A percentile compares a stretch with the other conserved stretches of the same genome.
Evolutionary conservation across 2,797 vertebrate species (phyloP).

Genomic region (Siniperca obscura): DNA sequence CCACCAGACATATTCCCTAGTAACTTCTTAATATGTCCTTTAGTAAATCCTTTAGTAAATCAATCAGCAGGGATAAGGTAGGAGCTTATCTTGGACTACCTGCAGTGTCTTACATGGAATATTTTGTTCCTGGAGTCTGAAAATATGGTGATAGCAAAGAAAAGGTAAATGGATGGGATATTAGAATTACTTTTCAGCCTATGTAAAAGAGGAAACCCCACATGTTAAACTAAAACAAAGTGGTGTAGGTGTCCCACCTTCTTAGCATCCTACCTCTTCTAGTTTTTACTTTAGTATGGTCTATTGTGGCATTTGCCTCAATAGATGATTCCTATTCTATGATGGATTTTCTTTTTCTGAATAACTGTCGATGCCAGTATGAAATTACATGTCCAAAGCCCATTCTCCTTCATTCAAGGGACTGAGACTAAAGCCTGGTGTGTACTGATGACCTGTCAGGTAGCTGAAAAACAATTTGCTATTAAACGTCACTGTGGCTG

Average conservation of each 20-base stretch:
- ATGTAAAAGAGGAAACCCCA: slow-evolving; percentile 14
- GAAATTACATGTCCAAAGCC: not conserved
- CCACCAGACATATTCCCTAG: slow-evolving; percentile 13
- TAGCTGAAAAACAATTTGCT: slow-evolving; percentile 3
- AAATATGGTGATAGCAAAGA: slow-evolving; percentile 2
- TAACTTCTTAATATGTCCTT: slow-evolving; percentile 29
- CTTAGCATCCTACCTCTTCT: not conserved
- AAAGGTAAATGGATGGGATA: not conserved
- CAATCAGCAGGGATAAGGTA: slow-evolving; percentile 1
- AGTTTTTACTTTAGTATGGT: not conserved
- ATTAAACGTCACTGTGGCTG: not conserved
- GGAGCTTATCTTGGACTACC: slow-evolving; percentile 31
- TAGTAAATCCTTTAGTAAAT: slow-evolving; percentile 35
- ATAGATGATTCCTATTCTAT: not conserved
- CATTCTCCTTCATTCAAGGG: not conserved
- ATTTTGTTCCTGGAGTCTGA: slow-evolving; percentile 5
- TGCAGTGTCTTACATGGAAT: slow-evolving; percentile 29
- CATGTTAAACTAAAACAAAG: not conserved
- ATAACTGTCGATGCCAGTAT: not conserved
- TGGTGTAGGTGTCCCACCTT: not conserved
- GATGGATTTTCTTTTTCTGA: not conserved
- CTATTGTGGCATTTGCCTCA: not conserved
- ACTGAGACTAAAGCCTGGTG: not conserved
- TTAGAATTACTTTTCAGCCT: not conserved
- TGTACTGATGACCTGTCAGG: not conserved